phyloP scores from a whole-genome alignment of 2,113 vertebrate species.

The Ciconia maguari region DNA sequence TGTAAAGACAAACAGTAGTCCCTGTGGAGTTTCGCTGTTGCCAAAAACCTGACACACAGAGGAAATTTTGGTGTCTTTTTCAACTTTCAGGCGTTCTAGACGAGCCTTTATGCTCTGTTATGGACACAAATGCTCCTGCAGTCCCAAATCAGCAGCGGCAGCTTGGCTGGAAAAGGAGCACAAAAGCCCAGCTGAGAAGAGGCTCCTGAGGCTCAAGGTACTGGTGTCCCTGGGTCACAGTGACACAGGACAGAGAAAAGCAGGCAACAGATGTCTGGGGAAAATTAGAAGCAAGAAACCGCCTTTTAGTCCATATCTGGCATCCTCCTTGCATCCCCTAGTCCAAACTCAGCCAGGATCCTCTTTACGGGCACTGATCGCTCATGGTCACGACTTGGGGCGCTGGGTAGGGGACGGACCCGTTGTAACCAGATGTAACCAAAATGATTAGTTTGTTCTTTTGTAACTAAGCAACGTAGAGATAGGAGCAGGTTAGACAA shows the following conservation, averaged over 20 bases:
- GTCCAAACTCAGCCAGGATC: background rate
- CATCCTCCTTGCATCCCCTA: background rate
- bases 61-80: slow-evolving; percentile 42
- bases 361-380: background rate
- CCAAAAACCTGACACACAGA: slow-evolving; percentile 57
- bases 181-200: background rate
- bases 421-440: too few species aligned
- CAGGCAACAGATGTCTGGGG: background rate
- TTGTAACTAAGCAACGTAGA: too few species aligned
- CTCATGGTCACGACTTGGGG: background rate
- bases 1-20: slow-evolving; percentile 59
- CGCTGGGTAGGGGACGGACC: rapidly evolving
- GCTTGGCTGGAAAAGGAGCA: background rate
- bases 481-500: too few species aligned
- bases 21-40: background rate
- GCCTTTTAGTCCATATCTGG: background rate
- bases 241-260: background rate
- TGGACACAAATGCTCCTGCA: background rate
- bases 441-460: too few species aligned
- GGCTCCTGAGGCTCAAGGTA: background rate
- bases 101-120: background rate
- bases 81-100: slow-evolving; percentile 6
- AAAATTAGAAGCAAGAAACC: background rate
- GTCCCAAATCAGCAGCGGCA: background rate
- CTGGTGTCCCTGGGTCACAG: background rate